Conservation (phyloP, 2,113 vertebrate species). For the Porphyrio hochstetteri region DNA sequence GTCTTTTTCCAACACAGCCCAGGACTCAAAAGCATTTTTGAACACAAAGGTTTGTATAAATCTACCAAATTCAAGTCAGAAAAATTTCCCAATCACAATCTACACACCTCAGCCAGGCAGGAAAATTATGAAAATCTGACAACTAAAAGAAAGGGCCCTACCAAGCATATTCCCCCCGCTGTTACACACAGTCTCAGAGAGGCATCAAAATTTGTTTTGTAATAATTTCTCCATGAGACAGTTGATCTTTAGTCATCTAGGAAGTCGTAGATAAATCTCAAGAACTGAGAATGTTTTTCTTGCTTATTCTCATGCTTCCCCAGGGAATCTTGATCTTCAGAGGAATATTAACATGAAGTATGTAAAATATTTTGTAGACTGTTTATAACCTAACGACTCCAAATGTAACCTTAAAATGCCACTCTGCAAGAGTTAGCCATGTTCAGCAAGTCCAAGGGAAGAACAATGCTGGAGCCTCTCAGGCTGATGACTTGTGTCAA, state of each 20-base stretch:
- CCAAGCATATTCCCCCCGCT: not conserved
- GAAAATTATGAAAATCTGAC: not conserved
- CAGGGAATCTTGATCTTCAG: conserved; percentile 26
- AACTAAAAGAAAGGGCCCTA: not conserved
- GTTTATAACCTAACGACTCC: conserved; percentile 47
- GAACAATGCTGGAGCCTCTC: not conserved
- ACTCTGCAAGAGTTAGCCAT: not conserved
- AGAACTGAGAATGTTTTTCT: conserved; percentile 37
- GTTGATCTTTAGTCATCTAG: conserved; percentile 8
- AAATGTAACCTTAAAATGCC: conserved; percentile 38
- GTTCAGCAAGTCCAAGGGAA: not conserved
- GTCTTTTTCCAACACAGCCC: not conserved
- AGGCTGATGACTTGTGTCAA: not conserved
- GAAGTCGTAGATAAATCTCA: conserved; percentile 33
- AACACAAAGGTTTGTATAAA: not conserved
- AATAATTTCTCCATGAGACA: not conserved
- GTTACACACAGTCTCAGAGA: not conserved
- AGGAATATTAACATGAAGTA: conserved; percentile 32
- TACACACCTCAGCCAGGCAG: not conserved
- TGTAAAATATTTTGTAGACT: conserved; percentile 24
- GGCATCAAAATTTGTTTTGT: not conserved
- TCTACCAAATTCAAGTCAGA: not conserved
- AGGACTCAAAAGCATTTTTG: not conserved
- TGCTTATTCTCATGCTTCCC: conserved; percentile 47
- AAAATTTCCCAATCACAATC: not conserved